A percentile compares a stretch with the other conserved stretches of the same genome.
Evolutionary conservation across 2,888 invertebrate genomes (phyloP).

Genomic region (Dexiosoma caninum): DNA sequence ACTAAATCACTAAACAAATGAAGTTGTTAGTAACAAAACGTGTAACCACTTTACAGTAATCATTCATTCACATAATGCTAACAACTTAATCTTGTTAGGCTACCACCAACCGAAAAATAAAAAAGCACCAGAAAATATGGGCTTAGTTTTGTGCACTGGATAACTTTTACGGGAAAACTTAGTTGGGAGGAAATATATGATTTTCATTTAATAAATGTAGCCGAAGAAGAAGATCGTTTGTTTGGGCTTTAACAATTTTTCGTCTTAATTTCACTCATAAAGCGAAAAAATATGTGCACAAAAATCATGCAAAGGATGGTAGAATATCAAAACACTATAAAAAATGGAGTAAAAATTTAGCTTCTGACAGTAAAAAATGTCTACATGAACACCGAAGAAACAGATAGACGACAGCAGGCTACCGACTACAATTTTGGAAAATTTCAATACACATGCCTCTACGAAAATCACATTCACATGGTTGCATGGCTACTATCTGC

Average conservation of each 20-base stretch:
- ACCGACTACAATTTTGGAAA: not conserved
- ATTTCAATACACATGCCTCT: not conserved
- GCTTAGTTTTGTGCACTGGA: conserved; percentile 1
- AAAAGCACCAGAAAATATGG: not conserved
- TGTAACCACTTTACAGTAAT: conserved; percentile 41
- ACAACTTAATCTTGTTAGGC: conserved; percentile 62
- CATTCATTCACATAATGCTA: conserved; percentile 44
- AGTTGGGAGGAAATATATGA: conserved; percentile 43
- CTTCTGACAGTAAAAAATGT: too few species aligned
- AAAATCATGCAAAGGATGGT: not conserved
- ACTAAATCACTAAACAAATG: conserved; percentile 73
- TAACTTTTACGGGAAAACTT: not conserved
- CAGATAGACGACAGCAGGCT: not conserved
- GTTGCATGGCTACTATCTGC: not conserved
- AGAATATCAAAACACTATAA: too few species aligned
- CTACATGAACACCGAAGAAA: too few species aligned
- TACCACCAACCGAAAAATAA: not conserved
- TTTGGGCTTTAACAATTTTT: conserved; percentile 15
- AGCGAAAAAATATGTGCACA: not conserved
- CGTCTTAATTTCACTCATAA: conserved; percentile 1
- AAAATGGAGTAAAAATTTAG: too few species aligned
- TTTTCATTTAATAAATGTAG: conserved; percentile 13
- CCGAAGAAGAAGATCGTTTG: not conserved
- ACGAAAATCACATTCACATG: too few species aligned
- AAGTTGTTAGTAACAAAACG: conserved; percentile 70